Percentiles rank a stretch among this genome's conserved stretches.
Conservation (phyloP, 2,113 vertebrate species). For the Microcebus lehilahytsara region DNA sequence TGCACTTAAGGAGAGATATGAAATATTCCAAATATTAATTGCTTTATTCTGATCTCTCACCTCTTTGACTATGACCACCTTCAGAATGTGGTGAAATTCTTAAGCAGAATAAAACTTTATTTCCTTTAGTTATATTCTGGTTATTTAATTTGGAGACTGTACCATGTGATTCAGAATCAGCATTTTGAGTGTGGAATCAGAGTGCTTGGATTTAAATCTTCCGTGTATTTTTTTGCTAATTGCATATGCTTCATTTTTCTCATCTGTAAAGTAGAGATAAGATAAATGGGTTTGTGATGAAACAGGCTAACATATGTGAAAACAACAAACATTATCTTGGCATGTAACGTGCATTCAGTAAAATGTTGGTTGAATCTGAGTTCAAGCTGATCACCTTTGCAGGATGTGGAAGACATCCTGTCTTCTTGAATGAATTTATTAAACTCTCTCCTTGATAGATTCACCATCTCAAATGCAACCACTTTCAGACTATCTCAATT, state of each 20-base stretch:
- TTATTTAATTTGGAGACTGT: neutral
- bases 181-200: neutral
- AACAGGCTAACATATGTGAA: neutral
- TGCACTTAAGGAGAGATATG: neutral
- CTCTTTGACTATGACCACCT: neutral
- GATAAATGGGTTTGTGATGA: neutral
- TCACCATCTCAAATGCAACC: neutral
- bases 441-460: neutral
- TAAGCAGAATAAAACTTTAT: neutral
- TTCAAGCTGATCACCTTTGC: neutral
- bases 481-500: neutral
- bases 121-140: neutral
- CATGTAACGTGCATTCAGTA: neutral
- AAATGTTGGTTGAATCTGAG: neutral
- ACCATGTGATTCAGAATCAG: neutral
- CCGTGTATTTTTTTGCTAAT: neutral
- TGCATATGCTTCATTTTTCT: neutral
- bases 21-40: neutral
- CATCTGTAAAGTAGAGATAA: neutral
- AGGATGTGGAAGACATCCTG: neutral
- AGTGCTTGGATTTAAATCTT: neutral
- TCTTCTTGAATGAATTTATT: neutral
- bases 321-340: neutral
- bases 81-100: neutral
- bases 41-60: neutral